Evolutionary conservation across 2,113 vertebrate genomes (phyloP).

Genomic region (Callaeas wilsoni): DNA sequence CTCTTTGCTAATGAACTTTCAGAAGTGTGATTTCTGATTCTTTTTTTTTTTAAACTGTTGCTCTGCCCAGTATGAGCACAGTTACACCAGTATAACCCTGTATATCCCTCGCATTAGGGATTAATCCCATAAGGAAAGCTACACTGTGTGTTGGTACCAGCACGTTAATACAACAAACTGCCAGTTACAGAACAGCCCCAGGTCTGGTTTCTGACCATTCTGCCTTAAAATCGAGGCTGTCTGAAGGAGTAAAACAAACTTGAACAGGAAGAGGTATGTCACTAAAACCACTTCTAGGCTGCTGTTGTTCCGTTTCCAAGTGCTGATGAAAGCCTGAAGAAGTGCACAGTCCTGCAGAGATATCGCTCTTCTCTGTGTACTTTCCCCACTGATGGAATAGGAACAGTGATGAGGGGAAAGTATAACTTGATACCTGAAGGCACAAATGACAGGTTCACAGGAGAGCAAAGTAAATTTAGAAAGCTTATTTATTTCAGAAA

Average conservation of each 20-base stretch:
- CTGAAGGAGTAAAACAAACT: background rate
- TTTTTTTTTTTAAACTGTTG: background rate
- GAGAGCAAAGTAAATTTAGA: background rate
- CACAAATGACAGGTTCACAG: background rate
- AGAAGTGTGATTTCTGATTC: background rate
- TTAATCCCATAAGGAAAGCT: background rate
- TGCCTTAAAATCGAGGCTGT: background rate
- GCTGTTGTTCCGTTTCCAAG: background rate
- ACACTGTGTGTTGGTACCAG: background rate
- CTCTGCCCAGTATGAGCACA: background rate
- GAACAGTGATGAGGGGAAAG: background rate
- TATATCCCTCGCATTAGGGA: background rate
- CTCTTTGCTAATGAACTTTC: background rate
- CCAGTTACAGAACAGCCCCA: background rate
- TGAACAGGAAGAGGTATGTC: background rate
- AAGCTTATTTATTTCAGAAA: background rate
- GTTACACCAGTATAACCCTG: background rate
- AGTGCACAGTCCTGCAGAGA: background rate
- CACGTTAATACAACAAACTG: background rate
- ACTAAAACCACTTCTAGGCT: background rate
- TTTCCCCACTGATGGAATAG: background rate
- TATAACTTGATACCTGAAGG: background rate
- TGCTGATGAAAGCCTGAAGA: background rate
- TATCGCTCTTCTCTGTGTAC: background rate
- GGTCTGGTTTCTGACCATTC: background rate